Base-by-base conservation (phyloP, 1,140 invertebrate species). In the Brachionus calyciflorus region DNA sequence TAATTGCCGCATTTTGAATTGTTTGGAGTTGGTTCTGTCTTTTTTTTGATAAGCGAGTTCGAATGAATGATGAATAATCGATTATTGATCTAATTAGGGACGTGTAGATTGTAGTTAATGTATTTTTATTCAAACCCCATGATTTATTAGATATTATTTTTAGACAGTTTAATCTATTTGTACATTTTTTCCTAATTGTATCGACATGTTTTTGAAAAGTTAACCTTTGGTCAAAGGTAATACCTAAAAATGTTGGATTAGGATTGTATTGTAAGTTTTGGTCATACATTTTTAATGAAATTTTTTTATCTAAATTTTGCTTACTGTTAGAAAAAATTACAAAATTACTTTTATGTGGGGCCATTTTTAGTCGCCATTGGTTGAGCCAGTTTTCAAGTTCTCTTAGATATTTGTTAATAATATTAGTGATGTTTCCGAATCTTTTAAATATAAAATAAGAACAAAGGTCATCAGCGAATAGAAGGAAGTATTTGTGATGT, bases 131-230 rank as follows among this genome's bases (percentile, higher is more conserved):
- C 3, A 63, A 6, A 4, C 40, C 14, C 30, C 57, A 63, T n/a
- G 10, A 40, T 40, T 63, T 63, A n/a, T 63, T 14, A 10, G 57
- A 37, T 37, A 63, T 40, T n/a, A 40, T 63, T 63, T 40, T 63
- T 19, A 63, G 37, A 40, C 53, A 55, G 12, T 55, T 55, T 1
- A 49, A 17, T 1, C 46, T 12, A 21, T 49, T 49, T 49, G n/a
- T 49, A 49, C 46, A 49, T 49, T 49, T 49, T 17, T 49, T 49
- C 46, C 19, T 49, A 6, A 49, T n/a, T 1, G 10, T 2, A 1
- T 49, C 46, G 1, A 49, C 2, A n/a, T 49, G 46, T 17, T 49
- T 49, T 49, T 49, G n/a, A 21, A 49, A 49, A 17, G 14, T 17
- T n/a, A 49, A 17, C 7, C 4, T 49, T 17, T 49, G 12, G 4